Base-by-base conservation (phyloP, 2,888 invertebrate species). In the Hirtodrosophila duncani region DNA sequence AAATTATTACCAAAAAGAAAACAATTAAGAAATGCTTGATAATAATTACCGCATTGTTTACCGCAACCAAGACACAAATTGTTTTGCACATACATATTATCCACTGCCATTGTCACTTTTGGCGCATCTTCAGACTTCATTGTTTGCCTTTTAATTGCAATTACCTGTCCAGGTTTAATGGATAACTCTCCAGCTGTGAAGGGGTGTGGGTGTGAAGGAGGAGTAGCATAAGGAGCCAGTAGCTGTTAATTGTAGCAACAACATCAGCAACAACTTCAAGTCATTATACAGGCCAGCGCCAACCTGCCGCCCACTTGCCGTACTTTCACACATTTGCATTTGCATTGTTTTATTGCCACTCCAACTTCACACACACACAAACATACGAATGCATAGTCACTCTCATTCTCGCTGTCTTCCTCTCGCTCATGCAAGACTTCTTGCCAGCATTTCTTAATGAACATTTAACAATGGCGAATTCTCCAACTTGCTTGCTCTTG, bases 101-200 rank as follows among this genome's bases (percentile, higher is more conserved):
- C n/a, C n/a, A n/a, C n/a, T n/a, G n/a, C n/a, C n/a, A n/a, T n/a
- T n/a, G n/a, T n/a, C n/a, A n/a, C n/a, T n/a, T n/a, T n/a, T n/a
- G n/a, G n/a, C n/a, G n/a, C n/a, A n/a, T n/a, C n/a, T n/a, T n/a
- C n/a, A n/a, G n/a, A n/a, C n/a, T n/a, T n/a, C n/a, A 55, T 74
- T 71, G 74, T 71, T 74, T 24, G 36, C 23, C n/a, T 39, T 43
- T 63, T 75, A 77, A 77, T 81, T 81, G 71, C 59, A 81, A 74
- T 77, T 81, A 79, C 62, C 75, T 68, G 79, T 58, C 71, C 63
- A n/a, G n/a, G 62, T 66, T 63, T 81, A 81, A 81, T 81, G 81
- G 57, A 63, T 55, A 64, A 52, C 45, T 60, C 52, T 60, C 52
- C 38, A 31, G 26, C n/a, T 31, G 30, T 26, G 23, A 38, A 16